Percentiles rank a stretch among this genome's conserved stretches.
phyloP scores from a whole-genome alignment of 1,140 invertebrate species.

The Drosophila triauraria region DNA sequence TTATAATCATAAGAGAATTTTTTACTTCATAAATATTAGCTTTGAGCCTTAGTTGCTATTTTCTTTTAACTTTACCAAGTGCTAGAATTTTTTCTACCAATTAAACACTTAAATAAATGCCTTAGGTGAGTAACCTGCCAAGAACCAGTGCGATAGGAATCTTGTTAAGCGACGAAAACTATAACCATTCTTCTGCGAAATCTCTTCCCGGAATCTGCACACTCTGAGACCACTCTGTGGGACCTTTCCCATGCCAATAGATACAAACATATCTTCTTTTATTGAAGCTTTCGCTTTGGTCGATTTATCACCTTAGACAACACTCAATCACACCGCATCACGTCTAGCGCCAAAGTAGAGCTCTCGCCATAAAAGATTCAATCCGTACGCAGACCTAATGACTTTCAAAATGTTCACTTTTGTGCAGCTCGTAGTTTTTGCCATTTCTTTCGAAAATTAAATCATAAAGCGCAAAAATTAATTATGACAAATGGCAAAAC shows the following conservation, averaged over 20 bases:
- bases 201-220: not conserved
- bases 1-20: not conserved
- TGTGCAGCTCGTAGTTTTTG: constrained; percentile 35
- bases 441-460: constrained; percentile 55
- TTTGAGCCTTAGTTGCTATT: not conserved
- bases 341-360: constrained; percentile 42
- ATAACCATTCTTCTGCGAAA: constrained; percentile 6
- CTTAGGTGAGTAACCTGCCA: not conserved
- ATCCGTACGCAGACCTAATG: constrained; percentile 52
- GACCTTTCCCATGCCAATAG: constrained; percentile 8
- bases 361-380: constrained; percentile 51
- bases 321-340: constrained; percentile 52
- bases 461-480: constrained; percentile 72
- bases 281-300: constrained; percentile 61
- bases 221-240: not conserved
- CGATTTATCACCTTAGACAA: constrained; percentile 57
- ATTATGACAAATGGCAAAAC: constrained; percentile 75
- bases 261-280: constrained; percentile 8
- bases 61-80: not conserved
- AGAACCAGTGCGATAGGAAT: not conserved
- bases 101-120: not conserved
- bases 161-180: constrained; percentile 1
- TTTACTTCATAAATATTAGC: not conserved
- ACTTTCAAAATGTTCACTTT: constrained; percentile 46
- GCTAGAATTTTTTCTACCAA: not conserved